Evolutionary conservation across 2,797 vertebrate species (phyloP).

Genomic region (Menidia menidia): DNA sequence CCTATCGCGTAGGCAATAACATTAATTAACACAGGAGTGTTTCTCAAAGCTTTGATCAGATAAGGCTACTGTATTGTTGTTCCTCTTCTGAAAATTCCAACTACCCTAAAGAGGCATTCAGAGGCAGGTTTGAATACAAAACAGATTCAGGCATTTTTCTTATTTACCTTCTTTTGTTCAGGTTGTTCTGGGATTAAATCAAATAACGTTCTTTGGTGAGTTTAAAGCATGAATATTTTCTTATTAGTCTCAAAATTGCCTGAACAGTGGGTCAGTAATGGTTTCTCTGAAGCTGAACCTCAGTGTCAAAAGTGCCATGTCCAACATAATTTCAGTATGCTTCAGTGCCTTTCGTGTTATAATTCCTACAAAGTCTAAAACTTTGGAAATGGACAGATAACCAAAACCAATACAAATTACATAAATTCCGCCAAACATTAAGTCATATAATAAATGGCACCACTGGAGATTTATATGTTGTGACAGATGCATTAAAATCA

Average conservation of each 20-base stretch:
- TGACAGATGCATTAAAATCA: not conserved
- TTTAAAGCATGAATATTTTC: constrained; percentile 3
- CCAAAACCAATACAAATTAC: too few species aligned
- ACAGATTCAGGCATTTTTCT: not conserved
- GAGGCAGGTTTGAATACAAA: constrained; percentile 20
- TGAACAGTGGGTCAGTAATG: constrained; percentile 12
- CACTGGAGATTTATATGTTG: constrained; percentile 22
- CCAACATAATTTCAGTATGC: not conserved
- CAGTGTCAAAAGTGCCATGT: constrained; percentile 12
- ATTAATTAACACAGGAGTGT: constrained; percentile 44
- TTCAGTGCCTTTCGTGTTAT: not conserved
- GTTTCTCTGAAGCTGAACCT: constrained; percentile 14
- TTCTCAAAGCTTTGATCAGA: constrained; percentile 47
- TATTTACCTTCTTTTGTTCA: not conserved
- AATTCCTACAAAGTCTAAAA: constrained; percentile 33
- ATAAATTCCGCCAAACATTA: constrained; percentile 19
- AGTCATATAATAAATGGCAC: constrained; percentile 12
- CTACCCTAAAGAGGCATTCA: constrained; percentile 14
- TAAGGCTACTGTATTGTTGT: constrained; percentile 16
- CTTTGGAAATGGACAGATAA: constrained; percentile 45
- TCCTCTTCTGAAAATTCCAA: constrained; percentile 17
- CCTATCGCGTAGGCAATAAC: constrained; percentile 17
- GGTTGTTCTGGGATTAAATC: constrained; percentile 18
- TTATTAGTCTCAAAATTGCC: constrained; percentile 9
- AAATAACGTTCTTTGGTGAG: not conserved